These are phyloP conservation scores for Rhinichthys osculus DNA, from an alignment of 2,797 vertebrate genomes.

Conservation along the genomic window DNA sequence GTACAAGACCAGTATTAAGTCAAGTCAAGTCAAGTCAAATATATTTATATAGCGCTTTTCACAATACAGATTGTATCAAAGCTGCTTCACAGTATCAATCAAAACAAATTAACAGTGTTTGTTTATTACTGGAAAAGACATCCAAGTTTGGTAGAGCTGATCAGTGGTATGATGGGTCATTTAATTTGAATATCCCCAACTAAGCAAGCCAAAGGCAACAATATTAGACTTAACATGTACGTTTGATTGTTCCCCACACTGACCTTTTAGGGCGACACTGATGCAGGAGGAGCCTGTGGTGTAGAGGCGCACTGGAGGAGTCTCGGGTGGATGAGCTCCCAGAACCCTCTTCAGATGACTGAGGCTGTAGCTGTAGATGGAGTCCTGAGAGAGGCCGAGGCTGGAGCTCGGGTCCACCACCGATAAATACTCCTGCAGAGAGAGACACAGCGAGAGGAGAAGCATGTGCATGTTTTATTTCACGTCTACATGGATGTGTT, in stretches of 20 bases:
- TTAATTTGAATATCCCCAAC: no score
- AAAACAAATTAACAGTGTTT: no score
- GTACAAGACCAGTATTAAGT: no score
- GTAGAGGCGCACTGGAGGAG: slow-evolving; percentile 86
- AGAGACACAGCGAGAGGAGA: slow-evolving; percentile 18
- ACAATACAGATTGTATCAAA: no score
- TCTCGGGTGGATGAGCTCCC: slow-evolving; percentile 87
- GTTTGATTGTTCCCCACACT: slow-evolving; percentile 46
- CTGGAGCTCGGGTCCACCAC: slow-evolving; percentile 94
- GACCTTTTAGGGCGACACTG: slow-evolving; percentile 92
- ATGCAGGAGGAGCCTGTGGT: slow-evolving; percentile 83
- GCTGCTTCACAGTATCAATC: no score
- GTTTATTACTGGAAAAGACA: no score
- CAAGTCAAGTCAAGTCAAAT: no score
- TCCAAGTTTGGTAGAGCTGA: no score
- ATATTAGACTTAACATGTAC: neutral
- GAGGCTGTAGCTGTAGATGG: slow-evolving; percentile 92
- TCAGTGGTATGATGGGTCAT: no score
- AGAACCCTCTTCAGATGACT: slow-evolving; percentile 89
- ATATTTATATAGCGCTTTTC: no score
- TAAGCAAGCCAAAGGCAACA: no score
- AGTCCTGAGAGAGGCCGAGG: slow-evolving; percentile 91
- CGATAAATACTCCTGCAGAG: slow-evolving; percentile 87
- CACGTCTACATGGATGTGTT: neutral
- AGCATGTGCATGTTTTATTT: neutral